Evolutionary conservation across 1,140 invertebrate genomes (phyloP).

Genomic region (Bombus ignitus): DNA sequence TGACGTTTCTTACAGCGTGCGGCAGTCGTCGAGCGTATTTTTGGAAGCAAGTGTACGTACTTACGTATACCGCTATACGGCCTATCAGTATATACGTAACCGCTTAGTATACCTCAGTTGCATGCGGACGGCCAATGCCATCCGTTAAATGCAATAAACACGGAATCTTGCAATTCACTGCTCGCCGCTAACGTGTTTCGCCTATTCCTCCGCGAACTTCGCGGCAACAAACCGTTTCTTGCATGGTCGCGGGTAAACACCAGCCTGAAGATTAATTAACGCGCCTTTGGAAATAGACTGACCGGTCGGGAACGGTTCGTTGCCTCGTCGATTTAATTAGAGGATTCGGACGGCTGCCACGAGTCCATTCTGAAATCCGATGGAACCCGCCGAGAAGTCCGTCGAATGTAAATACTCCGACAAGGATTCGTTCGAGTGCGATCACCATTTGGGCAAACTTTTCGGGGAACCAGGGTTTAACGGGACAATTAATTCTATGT

Average conservation of each 20-base stretch:
- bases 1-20: background rate
- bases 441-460: background rate
- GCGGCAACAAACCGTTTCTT: constrained; percentile 54
- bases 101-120: constrained; percentile 66
- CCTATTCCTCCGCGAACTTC: constrained; percentile 38
- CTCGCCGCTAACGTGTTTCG: constrained; percentile 56
- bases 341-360: background rate
- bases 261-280: constrained; percentile 50
- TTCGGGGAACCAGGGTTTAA: background rate
- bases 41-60: constrained; percentile 61
- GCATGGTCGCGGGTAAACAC: constrained; percentile 52
- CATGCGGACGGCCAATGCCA: constrained; percentile 71
- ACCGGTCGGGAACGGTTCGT: constrained; percentile 10
- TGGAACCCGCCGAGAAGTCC: constrained; percentile 1
- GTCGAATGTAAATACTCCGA: constrained; percentile 13
- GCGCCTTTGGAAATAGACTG: constrained; percentile 28
- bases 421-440: constrained; percentile 1
- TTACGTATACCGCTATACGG: constrained; percentile 43
- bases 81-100: constrained; percentile 52
- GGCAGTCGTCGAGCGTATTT: constrained; percentile 24
- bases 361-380: constrained; percentile 17
- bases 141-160: constrained; percentile 76
- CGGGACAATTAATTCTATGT: background rate
- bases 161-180: constrained; percentile 74
- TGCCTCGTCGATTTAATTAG: constrained; percentile 40